Evolutionary conservation across 1,140 invertebrate species (phyloP), one percentile per base, ranked within the genome.

Genomic region (Battus philenor): DNA sequence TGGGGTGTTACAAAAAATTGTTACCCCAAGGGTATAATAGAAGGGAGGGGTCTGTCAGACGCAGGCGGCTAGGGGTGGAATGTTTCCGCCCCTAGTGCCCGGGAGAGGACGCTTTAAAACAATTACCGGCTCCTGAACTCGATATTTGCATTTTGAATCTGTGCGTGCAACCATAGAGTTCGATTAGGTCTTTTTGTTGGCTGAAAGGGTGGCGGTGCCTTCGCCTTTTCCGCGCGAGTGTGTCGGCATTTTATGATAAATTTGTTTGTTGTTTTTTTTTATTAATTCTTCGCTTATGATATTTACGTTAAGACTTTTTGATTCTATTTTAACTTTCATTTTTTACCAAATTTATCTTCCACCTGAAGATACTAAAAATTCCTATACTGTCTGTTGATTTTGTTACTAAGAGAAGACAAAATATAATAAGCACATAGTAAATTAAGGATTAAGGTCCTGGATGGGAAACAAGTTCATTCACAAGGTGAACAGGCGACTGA

Each of bases 1-100:
- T 50, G 46, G 61, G 62, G 70, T 68, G 70, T 70, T 70, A 74
- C 67, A 74, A 74, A 74, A 74, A 74, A 74, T 62, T 59, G 53
- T 48, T 60, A 58, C 59, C 64, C 58, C 46, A 29, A 55, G 67
- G 51, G 55, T 50, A 58, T 56, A 56, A 55, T 46, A 50, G 33
- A 53, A 52, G 67, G 33, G 54, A 52, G 67, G 58, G 70, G 65
- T 50, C 61, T 64, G 70, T 74, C 70, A 74, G 27, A 32, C 33
- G 56, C 67, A 73, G 67, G 53, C 65, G 61, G 34, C 34, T 39
- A 39, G 51, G 54, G 55, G 55, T 50, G 46, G 48, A 39, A 39
- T 39, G 36, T 39, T 39, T 26, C 48, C 54, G 44, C 58, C 53
- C 57, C 54, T 46, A 38, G 54, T 39, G 45, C 56, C 39, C 48